Conservation (phyloP, 2,888 invertebrate genomes). For the Eudasyphora cyanicolor region DNA sequence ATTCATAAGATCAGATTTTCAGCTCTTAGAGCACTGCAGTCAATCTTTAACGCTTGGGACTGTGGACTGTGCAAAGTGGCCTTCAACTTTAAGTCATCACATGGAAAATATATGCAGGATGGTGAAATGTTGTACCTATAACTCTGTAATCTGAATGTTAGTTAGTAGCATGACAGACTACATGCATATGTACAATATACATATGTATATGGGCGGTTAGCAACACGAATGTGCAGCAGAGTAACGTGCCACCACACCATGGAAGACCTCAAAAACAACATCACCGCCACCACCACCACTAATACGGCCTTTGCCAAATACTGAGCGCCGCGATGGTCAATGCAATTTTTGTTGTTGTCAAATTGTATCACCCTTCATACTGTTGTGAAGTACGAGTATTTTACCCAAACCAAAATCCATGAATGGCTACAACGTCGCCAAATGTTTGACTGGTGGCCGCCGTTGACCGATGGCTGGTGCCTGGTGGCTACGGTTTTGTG, state of each 20-base stretch:
- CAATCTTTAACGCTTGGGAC: too few relatives aligned
- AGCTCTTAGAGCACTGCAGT: too few relatives aligned
- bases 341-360: conserved; percentile 28
- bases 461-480: background rate
- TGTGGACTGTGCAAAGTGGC: too few relatives aligned
- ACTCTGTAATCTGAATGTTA: too few relatives aligned
- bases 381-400: too few relatives aligned
- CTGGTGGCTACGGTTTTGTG: too few relatives aligned
- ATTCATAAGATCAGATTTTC: too few relatives aligned
- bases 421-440: conserved; percentile 20
- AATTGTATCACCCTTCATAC: conserved; percentile 11
- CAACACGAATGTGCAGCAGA: conserved; percentile 41
- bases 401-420: background rate
- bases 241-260: background rate
- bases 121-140: background rate
- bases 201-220: conserved; percentile 51
- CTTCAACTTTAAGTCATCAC: too few relatives aligned
- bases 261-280: background rate
- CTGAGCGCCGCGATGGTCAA: background rate
- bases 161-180: too few relatives aligned
- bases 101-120: background rate
- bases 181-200: background rate
- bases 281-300: background rate
- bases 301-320: too few relatives aligned
- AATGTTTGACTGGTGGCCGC: background rate